phyloP scores from a whole-genome alignment of 1,140 invertebrate genomes.

The Sipha flava region DNA sequence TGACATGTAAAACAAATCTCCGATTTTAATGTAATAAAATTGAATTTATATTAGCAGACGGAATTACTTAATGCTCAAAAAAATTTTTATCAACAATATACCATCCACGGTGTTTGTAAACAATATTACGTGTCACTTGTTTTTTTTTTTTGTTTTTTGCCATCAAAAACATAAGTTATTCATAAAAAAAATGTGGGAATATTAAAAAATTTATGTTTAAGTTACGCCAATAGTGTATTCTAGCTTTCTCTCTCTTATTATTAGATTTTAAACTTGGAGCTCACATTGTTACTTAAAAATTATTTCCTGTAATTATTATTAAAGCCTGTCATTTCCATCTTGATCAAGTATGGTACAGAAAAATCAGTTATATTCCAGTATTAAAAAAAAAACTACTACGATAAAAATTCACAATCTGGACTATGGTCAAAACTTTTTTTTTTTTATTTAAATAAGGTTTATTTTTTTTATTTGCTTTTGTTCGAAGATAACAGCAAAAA shows the following conservation, averaged over 20 bases:
- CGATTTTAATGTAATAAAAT: too few relatives aligned
- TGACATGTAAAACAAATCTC: too few relatives aligned
- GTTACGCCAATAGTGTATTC: not conserved
- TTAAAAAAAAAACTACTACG: too few relatives aligned
- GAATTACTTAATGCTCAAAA: too few relatives aligned
- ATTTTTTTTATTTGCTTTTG: too few relatives aligned
- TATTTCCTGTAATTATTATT: not conserved
- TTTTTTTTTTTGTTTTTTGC: not conserved
- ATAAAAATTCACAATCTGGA: too few relatives aligned
- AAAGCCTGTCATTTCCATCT: not conserved
- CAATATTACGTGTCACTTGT: not conserved
- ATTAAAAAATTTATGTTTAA: not conserved
- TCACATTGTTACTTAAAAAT: not conserved
- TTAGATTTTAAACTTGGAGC: not conserved
- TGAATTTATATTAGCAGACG: too few relatives aligned
- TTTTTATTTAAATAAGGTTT: too few relatives aligned
- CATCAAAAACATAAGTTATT: not conserved
- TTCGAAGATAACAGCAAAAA: too few relatives aligned
- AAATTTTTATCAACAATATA: too few relatives aligned
- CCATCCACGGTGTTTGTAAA: too few relatives aligned
- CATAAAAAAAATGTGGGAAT: not conserved
- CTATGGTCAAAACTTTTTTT: too few relatives aligned
- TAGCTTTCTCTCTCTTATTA: not conserved
- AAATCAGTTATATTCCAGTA: not conserved
- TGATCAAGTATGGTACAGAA: not conserved